Evolutionary conservation across 1,140 invertebrate species (phyloP).

Genomic region (Drosophila paulistorum): DNA sequence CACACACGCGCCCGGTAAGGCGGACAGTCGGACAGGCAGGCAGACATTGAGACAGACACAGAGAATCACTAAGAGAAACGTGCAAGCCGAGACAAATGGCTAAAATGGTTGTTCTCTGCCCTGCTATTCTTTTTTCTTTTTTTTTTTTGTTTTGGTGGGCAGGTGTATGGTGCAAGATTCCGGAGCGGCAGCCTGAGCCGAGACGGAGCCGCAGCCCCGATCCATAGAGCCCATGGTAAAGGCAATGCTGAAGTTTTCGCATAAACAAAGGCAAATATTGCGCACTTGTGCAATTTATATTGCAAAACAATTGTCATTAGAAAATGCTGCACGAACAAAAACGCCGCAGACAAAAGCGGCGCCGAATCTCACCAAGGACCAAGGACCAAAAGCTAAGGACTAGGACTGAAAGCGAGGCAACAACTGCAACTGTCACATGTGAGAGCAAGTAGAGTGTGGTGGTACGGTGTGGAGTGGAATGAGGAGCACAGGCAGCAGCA

Average conservation of each 20-base stretch:
- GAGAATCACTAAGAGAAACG: conserved; percentile 37
- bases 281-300: conserved; percentile 83
- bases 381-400: conserved; percentile 44
- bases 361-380: conserved; percentile 39
- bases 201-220: not conserved
- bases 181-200: not conserved
- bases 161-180: conserved; percentile 68
- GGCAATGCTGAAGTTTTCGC: conserved; percentile 75
- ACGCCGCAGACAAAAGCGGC: conserved; percentile 72
- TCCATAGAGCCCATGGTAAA: conserved; percentile 8
- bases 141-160: conserved; percentile 48
- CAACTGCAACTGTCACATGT: conserved; percentile 81
- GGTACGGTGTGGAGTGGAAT: not conserved
- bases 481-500: conserved; percentile 57
- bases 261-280: conserved; percentile 82
- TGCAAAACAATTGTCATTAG: conserved; percentile 83
- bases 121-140: conserved; percentile 47
- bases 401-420: conserved; percentile 25
- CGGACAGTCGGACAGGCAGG: conserved; percentile 31
- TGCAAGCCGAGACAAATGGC: conserved; percentile 75
- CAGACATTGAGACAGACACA: conserved; percentile 23
- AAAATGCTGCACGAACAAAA: conserved; percentile 82
- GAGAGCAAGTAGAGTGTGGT: conserved; percentile 36
- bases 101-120: conserved; percentile 46
- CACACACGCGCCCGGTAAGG: conserved; percentile 7